These are phyloP conservation scores for Aviceda subcristata DNA, from an alignment of 2,113 vertebrate genomes.

Conservation along the genomic window DNA sequence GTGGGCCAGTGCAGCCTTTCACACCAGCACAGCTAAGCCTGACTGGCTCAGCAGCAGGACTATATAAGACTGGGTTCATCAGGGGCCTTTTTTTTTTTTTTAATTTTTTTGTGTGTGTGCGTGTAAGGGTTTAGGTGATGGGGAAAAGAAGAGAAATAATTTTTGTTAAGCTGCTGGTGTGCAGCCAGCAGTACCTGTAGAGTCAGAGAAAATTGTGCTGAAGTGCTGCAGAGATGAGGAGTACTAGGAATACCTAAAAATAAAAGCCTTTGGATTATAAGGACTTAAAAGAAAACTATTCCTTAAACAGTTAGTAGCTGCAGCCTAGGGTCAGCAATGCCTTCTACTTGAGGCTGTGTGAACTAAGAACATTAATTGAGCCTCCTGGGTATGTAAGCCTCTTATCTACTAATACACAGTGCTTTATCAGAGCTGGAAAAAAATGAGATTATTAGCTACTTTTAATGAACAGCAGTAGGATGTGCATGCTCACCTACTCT, in stretches of 20 bases:
- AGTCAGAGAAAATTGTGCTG: not conserved
- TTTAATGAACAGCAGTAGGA: constrained; percentile 49
- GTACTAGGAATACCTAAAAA: not conserved
- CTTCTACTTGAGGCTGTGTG: not conserved
- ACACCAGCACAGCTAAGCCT: not conserved
- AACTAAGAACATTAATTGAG: constrained; percentile 55
- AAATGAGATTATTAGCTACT: constrained; percentile 13
- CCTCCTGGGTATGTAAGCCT: constrained; percentile 56
- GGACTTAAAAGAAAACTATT: not conserved
- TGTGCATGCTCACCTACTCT: not conserved
- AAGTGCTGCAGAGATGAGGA: not conserved
- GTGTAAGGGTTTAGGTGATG: not conserved
- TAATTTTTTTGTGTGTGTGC: no score
- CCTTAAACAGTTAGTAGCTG: constrained; percentile 9
- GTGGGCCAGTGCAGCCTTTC: not conserved
- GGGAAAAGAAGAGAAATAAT: not conserved
- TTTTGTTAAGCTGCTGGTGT: not conserved
- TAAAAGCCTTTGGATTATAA: not conserved
- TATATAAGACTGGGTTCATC: rapidly evolving
- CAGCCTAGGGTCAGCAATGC: constrained; percentile 15
- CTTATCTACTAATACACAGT: constrained; percentile 52
- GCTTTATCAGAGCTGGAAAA: constrained; percentile 3
- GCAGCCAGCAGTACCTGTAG: not conserved
- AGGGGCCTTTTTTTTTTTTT: not conserved
- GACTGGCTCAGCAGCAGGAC: not conserved